A percentile compares a stretch with the other conserved stretches of the same genome.
These are phyloP conservation scores for Gymnoscopelus braueri DNA, from an alignment of 2,797 vertebrate genomes.

Conservation along the genomic window DNA sequence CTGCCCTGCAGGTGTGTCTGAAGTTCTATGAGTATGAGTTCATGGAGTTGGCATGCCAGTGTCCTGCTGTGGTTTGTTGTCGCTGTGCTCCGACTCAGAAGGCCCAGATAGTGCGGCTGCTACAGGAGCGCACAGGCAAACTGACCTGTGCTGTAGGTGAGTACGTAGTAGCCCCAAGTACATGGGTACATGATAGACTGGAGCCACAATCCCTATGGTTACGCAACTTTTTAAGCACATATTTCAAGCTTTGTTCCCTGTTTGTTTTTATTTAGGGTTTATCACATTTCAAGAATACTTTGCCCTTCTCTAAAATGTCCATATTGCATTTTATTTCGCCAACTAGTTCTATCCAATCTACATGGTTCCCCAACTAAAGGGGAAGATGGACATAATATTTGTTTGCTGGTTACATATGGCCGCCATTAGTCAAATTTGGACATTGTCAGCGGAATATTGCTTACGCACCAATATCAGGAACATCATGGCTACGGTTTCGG, in stretches of 20 bases:
- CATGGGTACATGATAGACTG: no score
- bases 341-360: no score
- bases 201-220: background rate
- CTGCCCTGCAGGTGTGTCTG: slow-evolving; percentile 85
- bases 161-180: slow-evolving; percentile 36
- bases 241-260: background rate
- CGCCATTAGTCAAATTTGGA: no score
- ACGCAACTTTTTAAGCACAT: background rate
- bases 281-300: background rate
- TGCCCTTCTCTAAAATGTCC: background rate
- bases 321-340: background rate
- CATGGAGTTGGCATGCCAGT: slow-evolving; percentile 98
- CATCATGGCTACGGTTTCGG: no score
- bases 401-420: no score
- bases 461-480: no score
- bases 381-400: no score
- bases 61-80: slow-evolving; percentile 95
- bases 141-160: slow-evolving; percentile 97
- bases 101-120: slow-evolving; percentile 94
- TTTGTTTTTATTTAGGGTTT: background rate
- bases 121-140: slow-evolving; percentile 95
- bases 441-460: no score
- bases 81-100: slow-evolving; percentile 97
- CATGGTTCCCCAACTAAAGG: no score
- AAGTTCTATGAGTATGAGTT: slow-evolving; percentile 98